Base-by-base conservation (phyloP, 1,140 invertebrate genomes). In the Micrasema longulum region DNA sequence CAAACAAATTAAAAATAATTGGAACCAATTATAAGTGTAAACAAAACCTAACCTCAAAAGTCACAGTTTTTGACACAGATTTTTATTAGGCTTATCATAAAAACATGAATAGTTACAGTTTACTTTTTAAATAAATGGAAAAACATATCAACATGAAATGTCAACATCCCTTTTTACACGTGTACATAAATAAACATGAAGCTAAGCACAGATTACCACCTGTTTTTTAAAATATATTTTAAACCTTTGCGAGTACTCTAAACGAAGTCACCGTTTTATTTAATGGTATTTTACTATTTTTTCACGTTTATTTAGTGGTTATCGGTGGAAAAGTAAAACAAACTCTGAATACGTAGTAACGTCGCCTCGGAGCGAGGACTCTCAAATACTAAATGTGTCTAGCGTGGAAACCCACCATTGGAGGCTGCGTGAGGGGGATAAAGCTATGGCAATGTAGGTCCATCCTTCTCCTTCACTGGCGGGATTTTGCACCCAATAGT, bases 151-250 rank as follows among this genome's bases (percentile, higher is more conserved):
- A 31, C 2, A 31, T 38, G 14, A n/a, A 60, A 41, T 60, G 55
- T 60, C 55, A 60, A 60, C 55, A 60, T 60, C 31, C 55, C 55
- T 60, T 55, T 60, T 60, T 38, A 60, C 55, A 60, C 55, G 16
- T 60, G 55, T 60, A 36, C 55, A 60, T 35, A 36, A n/a, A n/a
- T n/a, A n/a, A 60, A 38, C 55, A 53, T 53, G 22, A 31, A 23
- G 23, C 5, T 4, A n/a, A 6, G 31, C 52, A 35, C n/a, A 26
- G 20, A 48, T 48, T 10, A 9, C 20, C 23, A 11, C 20, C 10
- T 22, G 26, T 22, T 53, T 23, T 20, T 20, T 26, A 18, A n/a
- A 31, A 23, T 53, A 7, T 2, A 31, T 31, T 31, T 31, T 4
- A 23, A 23, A 23, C 23, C 50, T 18, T 20, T 48, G 16, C 45